Base-by-base conservation (phyloP, 2,888 invertebrate genomes). In the Yponomeuta malinellus region DNA sequence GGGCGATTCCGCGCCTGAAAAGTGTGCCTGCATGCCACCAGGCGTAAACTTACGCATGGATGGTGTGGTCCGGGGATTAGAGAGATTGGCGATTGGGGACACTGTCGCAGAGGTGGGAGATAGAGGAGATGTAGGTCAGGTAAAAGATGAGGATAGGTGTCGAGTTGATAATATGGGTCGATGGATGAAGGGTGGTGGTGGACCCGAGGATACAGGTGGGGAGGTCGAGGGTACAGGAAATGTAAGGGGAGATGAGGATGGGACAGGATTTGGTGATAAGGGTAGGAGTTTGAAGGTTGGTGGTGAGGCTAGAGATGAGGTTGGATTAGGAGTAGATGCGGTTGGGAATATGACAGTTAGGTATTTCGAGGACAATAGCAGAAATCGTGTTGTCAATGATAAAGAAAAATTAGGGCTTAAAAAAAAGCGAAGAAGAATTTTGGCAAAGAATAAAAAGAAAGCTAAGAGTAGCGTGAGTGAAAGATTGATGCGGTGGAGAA, bases 1-100 rank as follows among this genome's bases (percentile, higher is more conserved):
- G 89, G 83, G 82, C 79, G 87, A 81, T 76, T 78, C 72, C 74
- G 74, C 73, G 75, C 78, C 74, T 71, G 70, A 70, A 70, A 72
- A 29, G 71, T 69, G 72, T 79, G 77, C 73, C 78, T 77, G 81
- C 80, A 80, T 78, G 70, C 48, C 8, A 52, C 65, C 9, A 68
- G 43, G 67, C 63, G 8, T 6, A 48, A 37, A 29, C 48, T 31
- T 43, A 63, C 48, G 29, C 48, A 63, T 71, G 68, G 71, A 71
- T n/a, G 2, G 52, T 33, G 12, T 10, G 23, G 64, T 10, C 64
- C 5, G 29, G 23, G 63, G 23, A 8, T 15, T 63, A 5, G 63
- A 15, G 15, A 15, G 15, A 10, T 12, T 64, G 6, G 64, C 10
- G 0, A 31, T 64, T 64, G n/a, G 29, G 23, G 64, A 23, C 12